These are phyloP conservation scores for Chunga burmeisteri DNA, from an alignment of 2,113 vertebrate genomes.

Conservation along the genomic window DNA sequence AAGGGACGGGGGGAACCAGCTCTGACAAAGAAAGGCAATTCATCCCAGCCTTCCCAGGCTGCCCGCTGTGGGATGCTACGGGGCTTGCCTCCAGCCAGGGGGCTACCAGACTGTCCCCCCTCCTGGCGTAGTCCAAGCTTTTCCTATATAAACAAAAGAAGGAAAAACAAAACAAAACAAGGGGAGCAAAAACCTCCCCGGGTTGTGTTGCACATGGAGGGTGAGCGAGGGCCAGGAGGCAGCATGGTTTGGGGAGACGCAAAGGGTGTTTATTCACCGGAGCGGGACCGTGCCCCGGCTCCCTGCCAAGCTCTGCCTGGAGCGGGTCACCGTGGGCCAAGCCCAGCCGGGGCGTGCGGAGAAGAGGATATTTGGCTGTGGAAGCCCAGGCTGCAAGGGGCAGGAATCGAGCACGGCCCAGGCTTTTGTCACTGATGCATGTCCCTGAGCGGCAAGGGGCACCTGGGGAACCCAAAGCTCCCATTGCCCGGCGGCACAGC, in stretches of 20 bases:
- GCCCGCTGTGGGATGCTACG: not conserved
- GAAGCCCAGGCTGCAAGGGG: fast-evolving
- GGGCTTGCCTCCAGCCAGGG: not conserved
- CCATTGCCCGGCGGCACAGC: fast-evolving
- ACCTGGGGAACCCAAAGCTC: not conserved
- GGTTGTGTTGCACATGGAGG: not conserved
- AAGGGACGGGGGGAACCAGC: not conserved
- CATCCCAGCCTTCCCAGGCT: not conserved
- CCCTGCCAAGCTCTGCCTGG: fast-evolving
- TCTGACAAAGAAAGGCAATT: not conserved
- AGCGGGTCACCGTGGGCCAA: not conserved
- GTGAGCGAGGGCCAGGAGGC: fast-evolving
- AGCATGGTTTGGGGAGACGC: not conserved
- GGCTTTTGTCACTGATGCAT: not conserved
- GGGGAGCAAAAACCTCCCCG: fast-evolving
- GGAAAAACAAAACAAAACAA: not conserved
- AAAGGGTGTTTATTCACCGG: not conserved
- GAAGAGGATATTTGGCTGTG: not conserved
- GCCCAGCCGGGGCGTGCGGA: fast-evolving
- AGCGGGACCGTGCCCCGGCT: not conserved
- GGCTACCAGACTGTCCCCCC: not conserved
- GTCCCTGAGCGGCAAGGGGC: fast-evolving
- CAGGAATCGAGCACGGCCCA: not conserved
- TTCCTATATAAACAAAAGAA: not conserved
- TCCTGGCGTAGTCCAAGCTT: fast-evolving